Base-by-base conservation (phyloP, 1,140 invertebrate species). In the Calliopsis andreniformis region DNA sequence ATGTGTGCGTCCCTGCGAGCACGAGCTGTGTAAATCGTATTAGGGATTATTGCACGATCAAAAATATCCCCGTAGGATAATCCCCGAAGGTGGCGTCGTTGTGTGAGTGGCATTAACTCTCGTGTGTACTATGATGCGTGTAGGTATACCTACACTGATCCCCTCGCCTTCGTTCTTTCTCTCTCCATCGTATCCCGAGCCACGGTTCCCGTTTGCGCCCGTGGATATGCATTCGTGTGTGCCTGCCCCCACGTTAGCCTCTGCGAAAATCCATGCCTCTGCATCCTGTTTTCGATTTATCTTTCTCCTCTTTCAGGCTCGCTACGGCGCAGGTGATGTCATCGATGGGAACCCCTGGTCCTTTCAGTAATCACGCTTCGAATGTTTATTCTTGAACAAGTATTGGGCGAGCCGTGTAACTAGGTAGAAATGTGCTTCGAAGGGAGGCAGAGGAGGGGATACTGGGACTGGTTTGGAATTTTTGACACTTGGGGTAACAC, bases 11-110 rank as follows among this genome's bases (percentile, higher is more conserved):
- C 76, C 83, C 83, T 86, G 84, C 72, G 80, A 87, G 84, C 80
- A 87, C 80, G 86, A 88, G 84, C 86, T 87, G 87, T 87, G 89
- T 91, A 91, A 92, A 92, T 92, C 89, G 91, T 91, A 91, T 91
- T 91, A 92, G 77, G 88, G 89, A 92, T 92, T 92, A 92, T 92
- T 91, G 89, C 87, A 82, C 89, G 91, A 92, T 92, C 87, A 91
- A 91, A 92, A 91, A 92, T 92, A 91, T 91, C 88, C 86, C 87
- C 79, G 73, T 75, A 86, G 89, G 90, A 91, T 92, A 90, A 92
- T 91, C 91, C 87, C 76, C 72, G 75, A 79, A 88, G 86, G 82
- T 86, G 79, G 85, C 42, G 70, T 77, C 78, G 75, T 56, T 87
- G 89, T 90, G 84, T 87, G 85, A 76, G 85, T 89, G 86, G 88